Evolutionary conservation across 2,113 vertebrate genomes (phyloP), one percentile per base, ranked within the genome.

Genomic region (Dicentrarchus labrax): DNA sequence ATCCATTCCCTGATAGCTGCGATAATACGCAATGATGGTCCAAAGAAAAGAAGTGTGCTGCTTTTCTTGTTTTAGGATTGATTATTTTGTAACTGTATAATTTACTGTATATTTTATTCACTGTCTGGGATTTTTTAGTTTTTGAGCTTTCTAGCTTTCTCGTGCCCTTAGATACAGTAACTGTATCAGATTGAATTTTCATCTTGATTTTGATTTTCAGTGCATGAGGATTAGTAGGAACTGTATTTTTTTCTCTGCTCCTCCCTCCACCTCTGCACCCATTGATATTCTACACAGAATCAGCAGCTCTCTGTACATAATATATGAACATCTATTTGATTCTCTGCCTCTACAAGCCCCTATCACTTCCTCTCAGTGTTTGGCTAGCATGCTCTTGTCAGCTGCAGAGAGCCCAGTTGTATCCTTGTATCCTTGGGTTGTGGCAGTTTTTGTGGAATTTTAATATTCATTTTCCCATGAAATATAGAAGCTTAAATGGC

Each of bases 401-500:
- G 68, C 66, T 39, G 21, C 80, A 3, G 43, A 77, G 75, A 72
- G 48, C 48, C 64, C 53, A 72, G 67, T 67, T 59, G 7, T 68
- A 68, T 78, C 43, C 48, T 74, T 73, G n/a, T n/a, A n/a, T n/a
- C n/a, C n/a, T n/a, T n/a, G 41, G 61, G 59, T 30, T 70, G 45
- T 69, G 74, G 84, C 50, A 47, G 30, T 64, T 75, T 61, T 78
- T 36, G 60, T 5, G 3, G 36, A 59, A 72, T 84, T 86, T 82
- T 69, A 65, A 82, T 84, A 86, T 86, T 76, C 66, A 82, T 71
- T 59, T 68, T 51, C 53, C 22, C 51, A 66, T 89, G 50, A 85
- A 89, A 76, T 84, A 83, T 88, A 21, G 62, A 89, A 86, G 60
- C 75, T 21, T 64, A 88, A 91, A 86, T 90, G 89, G 74, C 73